These are phyloP conservation scores for Acipenser ruthenus DNA, from an alignment of 2,797 vertebrate species.

Conservation along the genomic window DNA sequence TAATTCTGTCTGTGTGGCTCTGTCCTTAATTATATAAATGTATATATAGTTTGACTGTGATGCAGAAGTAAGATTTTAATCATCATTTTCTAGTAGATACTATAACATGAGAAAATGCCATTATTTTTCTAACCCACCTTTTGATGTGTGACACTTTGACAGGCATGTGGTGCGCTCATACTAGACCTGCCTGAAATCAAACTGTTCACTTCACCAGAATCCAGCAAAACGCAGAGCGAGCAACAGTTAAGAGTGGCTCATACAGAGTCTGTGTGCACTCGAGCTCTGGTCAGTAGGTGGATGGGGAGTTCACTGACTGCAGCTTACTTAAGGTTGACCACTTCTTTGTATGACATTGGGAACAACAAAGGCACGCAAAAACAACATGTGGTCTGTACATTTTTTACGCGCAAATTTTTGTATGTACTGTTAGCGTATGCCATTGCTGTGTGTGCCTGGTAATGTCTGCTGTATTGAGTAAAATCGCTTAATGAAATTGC, in stretches of 20 bases:
- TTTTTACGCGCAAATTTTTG: too few species aligned
- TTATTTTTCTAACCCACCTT: neutral
- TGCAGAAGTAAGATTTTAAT: too few species aligned
- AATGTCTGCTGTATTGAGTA: too few species aligned
- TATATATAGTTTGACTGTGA: too few species aligned
- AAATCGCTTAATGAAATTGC: too few species aligned
- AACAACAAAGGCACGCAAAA: too few species aligned
- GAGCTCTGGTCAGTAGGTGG: neutral
- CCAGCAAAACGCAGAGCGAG: neutral
- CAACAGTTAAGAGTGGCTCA: neutral
- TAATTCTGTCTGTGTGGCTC: too few species aligned
- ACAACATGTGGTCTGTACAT: too few species aligned
- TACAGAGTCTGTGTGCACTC: neutral
- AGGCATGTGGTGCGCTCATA: neutral
- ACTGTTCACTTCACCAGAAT: constrained; percentile 1
- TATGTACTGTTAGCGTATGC: too few species aligned
- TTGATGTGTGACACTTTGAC: constrained; percentile 2
- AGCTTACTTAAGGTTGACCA: neutral
- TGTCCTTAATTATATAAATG: too few species aligned
- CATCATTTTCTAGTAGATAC: too few species aligned
- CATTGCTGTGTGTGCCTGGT: too few species aligned
- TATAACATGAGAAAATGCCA: neutral
- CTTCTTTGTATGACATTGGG: neutral
- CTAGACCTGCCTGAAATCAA: neutral
- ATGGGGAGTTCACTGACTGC: neutral